Evolutionary conservation across 2,888 invertebrate species (phyloP), one percentile per base, ranked within the genome.

Genomic region (Helicoverpa assulta): DNA sequence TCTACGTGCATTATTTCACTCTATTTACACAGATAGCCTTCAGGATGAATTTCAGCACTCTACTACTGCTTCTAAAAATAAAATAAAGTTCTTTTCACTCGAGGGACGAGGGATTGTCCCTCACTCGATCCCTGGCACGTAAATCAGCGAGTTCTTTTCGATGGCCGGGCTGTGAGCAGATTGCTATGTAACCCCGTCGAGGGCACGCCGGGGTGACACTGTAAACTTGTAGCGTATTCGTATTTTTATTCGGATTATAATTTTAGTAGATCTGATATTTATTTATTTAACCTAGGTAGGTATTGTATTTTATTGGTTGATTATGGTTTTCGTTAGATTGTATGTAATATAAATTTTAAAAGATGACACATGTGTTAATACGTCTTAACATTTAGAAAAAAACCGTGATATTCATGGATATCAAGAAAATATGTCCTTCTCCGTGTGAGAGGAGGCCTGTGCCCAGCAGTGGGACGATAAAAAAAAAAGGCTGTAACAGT

Each of bases 61-160:
- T 14, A 5, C 16, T 43, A 16, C 43, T 43, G 14, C 5, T 14
- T 43, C 14, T 43, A 16, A 43, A 16, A 43, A 7, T n/a, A 47
- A n/a, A n/a, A n/a, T n/a, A 47, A 47, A n/a, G 59, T 51, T 52
- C 18, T 61, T 56, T 14, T 51, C 14, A 40, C 47, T 37, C 21
- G 5, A 51, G 70, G 66, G 76, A 56, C 43, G 4, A 53, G 19
- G 47, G 47, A 47, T 8, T 6, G 75, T 37, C 53, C 52, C 43
- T 33, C 53, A 16, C 26, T 16, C 40, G 37, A 56, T 40, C 75
- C 68, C 63, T 7, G 52, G 53, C 77, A 75, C 77, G 77, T 77
- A 77, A 79, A 75, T 77, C 77, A 79, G 70, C 76, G 59, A 66
- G 62, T 70, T 70, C 76, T 70, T 77, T 77, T 77, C 77, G 77